Percentiles rank a stretch among this genome's conserved stretches.
Conservation (phyloP, 1,140 invertebrate genomes). For the Ptiloglossa arizonensis region DNA sequence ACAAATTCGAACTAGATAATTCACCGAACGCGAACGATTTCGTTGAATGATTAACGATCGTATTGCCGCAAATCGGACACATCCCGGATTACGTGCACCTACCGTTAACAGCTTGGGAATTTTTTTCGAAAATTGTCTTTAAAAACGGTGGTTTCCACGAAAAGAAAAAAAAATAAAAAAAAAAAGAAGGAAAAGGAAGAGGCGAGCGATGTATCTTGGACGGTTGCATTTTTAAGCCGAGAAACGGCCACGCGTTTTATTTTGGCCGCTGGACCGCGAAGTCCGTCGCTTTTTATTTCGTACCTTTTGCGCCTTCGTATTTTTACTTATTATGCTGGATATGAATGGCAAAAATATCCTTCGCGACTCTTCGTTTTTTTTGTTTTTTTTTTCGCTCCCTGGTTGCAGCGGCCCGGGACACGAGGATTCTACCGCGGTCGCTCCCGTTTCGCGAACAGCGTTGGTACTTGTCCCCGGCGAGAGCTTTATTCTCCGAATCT, state of each 20-base stretch:
- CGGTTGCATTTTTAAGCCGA: background rate
- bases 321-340: background rate
- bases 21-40: too few relatives aligned
- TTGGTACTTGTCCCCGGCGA: background rate
- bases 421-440: background rate
- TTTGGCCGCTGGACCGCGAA: background rate
- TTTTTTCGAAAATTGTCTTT: background rate
- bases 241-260: background rate
- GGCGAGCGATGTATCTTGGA: background rate
- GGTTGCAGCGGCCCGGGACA: background rate
- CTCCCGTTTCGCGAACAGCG: background rate
- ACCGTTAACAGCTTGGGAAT: background rate
- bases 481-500: constrained; percentile 1
- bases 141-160: background rate
- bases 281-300: background rate
- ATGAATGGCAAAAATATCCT: background rate
- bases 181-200: background rate
- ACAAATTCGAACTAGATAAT: too few relatives aligned
- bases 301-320: background rate
- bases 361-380: too few relatives aligned
- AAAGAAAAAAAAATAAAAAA: too few relatives aligned
- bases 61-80: too few relatives aligned
- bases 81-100: too few relatives aligned
- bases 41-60: too few relatives aligned
- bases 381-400: background rate